Evolutionary conservation across 2,113 vertebrate species (phyloP).

Genomic region (Gorsachius goisagi): DNA sequence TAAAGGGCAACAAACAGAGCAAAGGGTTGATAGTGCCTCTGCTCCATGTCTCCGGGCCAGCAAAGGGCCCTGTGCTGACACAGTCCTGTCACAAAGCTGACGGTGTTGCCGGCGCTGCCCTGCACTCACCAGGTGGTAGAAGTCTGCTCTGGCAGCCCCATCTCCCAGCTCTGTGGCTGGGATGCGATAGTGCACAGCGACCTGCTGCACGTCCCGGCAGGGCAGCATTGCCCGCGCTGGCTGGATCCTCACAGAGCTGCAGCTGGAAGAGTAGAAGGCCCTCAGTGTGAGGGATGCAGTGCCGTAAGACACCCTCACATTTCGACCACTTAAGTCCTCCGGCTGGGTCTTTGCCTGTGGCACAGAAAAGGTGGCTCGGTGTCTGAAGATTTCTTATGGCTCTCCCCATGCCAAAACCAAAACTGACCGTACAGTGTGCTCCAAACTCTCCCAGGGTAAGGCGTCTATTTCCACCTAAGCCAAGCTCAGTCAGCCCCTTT

Average conservation of each 20-base stretch:
- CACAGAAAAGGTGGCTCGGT: neutral
- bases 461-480: neutral
- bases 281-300: neutral
- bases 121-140: slow-evolving; percentile 52
- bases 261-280: slow-evolving; percentile 51
- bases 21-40: neutral
- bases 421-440: neutral
- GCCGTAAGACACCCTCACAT: neutral
- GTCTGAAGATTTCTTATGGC: neutral
- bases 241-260: slow-evolving; percentile 37
- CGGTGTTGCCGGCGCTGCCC: rapidly evolving
- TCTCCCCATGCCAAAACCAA: neutral
- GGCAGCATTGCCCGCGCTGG: neutral
- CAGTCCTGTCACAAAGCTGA: rapidly evolving
- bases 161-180: neutral
- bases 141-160: neutral
- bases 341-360: neutral
- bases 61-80: neutral
- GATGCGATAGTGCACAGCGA: slow-evolving; percentile 8
- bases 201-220: neutral
- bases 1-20: neutral
- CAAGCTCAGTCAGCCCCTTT: neutral
- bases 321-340: rapidly evolving
- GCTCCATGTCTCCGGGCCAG: neutral
- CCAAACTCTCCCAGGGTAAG: neutral